Evolutionary conservation across 2,113 vertebrate species (phyloP), one percentile per base, ranked within the genome.

Genomic region (Oreocharis arfaki): DNA sequence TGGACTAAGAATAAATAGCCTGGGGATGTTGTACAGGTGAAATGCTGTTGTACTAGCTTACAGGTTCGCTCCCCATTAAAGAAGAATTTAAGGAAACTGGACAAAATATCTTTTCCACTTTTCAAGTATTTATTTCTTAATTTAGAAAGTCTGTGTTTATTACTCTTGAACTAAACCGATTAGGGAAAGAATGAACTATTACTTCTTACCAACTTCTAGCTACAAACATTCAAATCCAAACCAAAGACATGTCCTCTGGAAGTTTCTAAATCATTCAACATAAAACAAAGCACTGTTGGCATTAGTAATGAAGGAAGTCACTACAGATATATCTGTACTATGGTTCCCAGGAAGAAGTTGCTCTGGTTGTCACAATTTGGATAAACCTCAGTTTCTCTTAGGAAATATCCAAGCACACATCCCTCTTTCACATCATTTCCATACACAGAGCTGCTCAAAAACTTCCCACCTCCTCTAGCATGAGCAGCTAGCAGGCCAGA

Each of bases 331-430:
- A 14, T 41, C n/a, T 65, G 12, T 52, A 26, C 46, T 79, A 60
- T 1, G 0, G 15, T 30, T 83, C 10, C 7, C 4, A 3, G 6
- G 55, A 67, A 78, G 78, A 70, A 35, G 21, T 2, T 28, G 2
- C 18, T 75, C 24, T 33, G 3, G 5, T 75, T 82, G 12, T 88
- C 20, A 13, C 28, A 86, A 42, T 14, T 55, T 42, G 21, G 16
- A 47, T 19, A 9, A 88, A 61, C 6, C 5, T 30, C 28, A 16
- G 9, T 33, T 69, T 73, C 26, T 26, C 13, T 30, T 27, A 23
- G 37, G 42, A 80, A 53, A 80, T 22, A 57, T 35, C 3, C 20
- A 77, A 84, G 30, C 14, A 64, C 35, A 28, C 9, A 68, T 37
- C 10, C 11, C 8, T 37, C 26, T 57, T 18, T n/a, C 17, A 30